Percentiles rank a stretch among this genome's conserved stretches.
Evolutionary conservation across 2,797 vertebrate genomes (phyloP).

Genomic region (Xerus rutilus): DNA sequence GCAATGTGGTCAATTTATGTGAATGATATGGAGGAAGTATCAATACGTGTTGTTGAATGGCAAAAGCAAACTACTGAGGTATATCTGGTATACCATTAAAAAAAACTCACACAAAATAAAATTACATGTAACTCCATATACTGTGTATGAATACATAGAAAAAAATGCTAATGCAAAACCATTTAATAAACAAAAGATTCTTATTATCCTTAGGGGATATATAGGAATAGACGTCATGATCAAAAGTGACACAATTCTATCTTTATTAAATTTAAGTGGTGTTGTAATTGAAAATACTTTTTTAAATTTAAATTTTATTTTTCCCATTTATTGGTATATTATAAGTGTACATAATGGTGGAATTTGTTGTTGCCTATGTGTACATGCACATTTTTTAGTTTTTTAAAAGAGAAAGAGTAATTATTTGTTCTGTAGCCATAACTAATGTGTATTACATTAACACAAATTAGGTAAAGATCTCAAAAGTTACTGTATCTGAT

Average conservation of each 20-base stretch:
- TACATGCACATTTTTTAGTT: background rate
- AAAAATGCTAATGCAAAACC: background rate
- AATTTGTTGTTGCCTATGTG: too few species aligned
- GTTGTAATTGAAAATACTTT: background rate
- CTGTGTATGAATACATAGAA: background rate
- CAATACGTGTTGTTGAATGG: background rate
- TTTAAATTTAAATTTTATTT: background rate
- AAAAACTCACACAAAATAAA: constrained; percentile 40
- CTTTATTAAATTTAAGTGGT: background rate
- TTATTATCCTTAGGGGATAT: background rate
- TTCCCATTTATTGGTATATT: background rate
- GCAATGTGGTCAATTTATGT: background rate
- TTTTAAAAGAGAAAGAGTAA: background rate
- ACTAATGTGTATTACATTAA: background rate
- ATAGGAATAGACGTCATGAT: background rate
- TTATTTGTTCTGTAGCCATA: constrained; percentile 12
- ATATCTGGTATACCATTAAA: background rate
- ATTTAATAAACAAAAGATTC: constrained; percentile 6
- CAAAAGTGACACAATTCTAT: background rate
- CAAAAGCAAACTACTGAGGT: background rate
- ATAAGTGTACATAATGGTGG: too few species aligned
- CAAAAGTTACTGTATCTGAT: constrained; percentile 22
- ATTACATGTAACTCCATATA: background rate
- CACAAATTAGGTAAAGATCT: background rate
- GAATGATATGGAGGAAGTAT: background rate